These are phyloP conservation scores for Bombus waltoni DNA, from an alignment of 1,140 invertebrate species.

Conservation along the genomic window DNA sequence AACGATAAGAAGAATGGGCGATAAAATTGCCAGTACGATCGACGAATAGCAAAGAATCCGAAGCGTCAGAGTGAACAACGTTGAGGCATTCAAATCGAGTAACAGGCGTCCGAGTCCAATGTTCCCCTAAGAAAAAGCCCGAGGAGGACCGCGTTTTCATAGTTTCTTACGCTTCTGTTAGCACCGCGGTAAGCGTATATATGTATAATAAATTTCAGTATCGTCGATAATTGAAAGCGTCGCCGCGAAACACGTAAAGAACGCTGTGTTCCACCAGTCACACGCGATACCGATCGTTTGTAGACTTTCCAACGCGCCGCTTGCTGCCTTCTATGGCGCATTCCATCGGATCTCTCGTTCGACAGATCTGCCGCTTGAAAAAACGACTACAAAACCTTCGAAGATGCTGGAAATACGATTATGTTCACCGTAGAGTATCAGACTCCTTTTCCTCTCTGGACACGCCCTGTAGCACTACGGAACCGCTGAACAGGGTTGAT, in stretches of 20 bases:
- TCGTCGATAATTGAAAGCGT: conserved; percentile 54
- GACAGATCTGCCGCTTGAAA: neutral
- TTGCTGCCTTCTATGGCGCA: conserved; percentile 26
- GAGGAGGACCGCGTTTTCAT: neutral
- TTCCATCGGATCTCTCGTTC: conserved; percentile 35
- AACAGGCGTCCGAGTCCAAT: too few species aligned
- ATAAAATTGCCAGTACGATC: neutral
- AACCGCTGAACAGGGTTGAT: conserved; percentile 25
- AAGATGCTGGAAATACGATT: conserved; percentile 39
- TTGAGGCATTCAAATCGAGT: conserved; percentile 6
- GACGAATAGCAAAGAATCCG: neutral
- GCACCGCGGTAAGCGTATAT: neutral
- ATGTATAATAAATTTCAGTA: conserved; percentile 23
- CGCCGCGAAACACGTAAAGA: conserved; percentile 45
- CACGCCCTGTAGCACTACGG: conserved; percentile 9
- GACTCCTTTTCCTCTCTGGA: neutral
- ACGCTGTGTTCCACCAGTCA: conserved; percentile 32
- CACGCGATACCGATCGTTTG: conserved; percentile 44
- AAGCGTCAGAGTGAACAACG: neutral
- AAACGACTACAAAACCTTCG: conserved; percentile 13
- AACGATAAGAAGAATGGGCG: neutral
- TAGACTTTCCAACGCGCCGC: conserved; percentile 2
- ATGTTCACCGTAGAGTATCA: neutral
- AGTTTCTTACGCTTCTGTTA: neutral
- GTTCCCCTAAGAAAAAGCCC: neutral